These are phyloP conservation scores for Agriopis aurantiaria DNA, from an alignment of 2,888 invertebrate species.

Conservation along the genomic window DNA sequence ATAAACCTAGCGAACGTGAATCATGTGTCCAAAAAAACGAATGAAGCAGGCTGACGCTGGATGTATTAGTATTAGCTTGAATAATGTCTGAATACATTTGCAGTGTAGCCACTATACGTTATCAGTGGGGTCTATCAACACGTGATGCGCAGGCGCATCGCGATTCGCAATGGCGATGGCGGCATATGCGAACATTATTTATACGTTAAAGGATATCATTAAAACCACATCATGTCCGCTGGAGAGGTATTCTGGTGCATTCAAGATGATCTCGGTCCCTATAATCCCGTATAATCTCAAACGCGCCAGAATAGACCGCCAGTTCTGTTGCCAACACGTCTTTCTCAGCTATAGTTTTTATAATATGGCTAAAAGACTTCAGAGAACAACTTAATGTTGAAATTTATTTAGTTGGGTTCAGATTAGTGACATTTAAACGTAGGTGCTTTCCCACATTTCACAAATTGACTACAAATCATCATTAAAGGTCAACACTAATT, in stretches of 20 bases:
- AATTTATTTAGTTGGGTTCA: too few species aligned
- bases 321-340: constrained; percentile 34
- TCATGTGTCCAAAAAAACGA: too few species aligned
- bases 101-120: constrained; percentile 24
- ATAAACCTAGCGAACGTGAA: too few species aligned
- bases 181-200: constrained; percentile 66
- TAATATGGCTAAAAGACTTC: neutral
- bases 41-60: constrained; percentile 12
- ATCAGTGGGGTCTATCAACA: constrained; percentile 48
- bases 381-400: too few species aligned
- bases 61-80: constrained; percentile 6
- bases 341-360: constrained; percentile 4
- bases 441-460: too few species aligned
- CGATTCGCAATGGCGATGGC: constrained; percentile 44
- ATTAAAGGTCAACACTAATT: too few species aligned
- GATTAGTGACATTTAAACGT: too few species aligned
- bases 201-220: constrained; percentile 75
- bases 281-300: too few species aligned
- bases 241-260: neutral
- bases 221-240: constrained; percentile 62
- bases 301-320: neutral
- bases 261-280: too few species aligned
- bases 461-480: too few species aligned
- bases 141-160: constrained; percentile 40
- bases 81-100: constrained; percentile 5